Percentiles rank a stretch among this genome's conserved stretches.
Evolutionary conservation across 1,140 invertebrate species (phyloP).

Genomic region (Ips nitidus): DNA sequence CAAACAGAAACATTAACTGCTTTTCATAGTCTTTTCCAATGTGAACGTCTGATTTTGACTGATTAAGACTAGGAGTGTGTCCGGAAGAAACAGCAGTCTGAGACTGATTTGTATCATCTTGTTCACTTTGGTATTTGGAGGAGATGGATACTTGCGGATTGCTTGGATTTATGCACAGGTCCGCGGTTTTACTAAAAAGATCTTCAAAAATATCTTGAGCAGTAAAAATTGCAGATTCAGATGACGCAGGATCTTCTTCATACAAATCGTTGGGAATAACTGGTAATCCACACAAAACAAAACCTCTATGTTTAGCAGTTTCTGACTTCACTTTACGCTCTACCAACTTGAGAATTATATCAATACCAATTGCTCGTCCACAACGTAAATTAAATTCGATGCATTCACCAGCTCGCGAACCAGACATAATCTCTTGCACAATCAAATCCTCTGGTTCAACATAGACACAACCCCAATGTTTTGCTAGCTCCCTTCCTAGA

Average conservation of each 20-base stretch:
- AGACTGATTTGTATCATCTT: neutral
- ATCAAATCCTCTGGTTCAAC: slow-evolving; percentile 59
- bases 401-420: slow-evolving; percentile 54
- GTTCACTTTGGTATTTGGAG: slow-evolving; percentile 36
- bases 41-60: neutral
- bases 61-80: neutral
- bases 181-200: slow-evolving; percentile 41
- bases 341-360: slow-evolving; percentile 55
- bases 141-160: slow-evolving; percentile 36
- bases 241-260: slow-evolving; percentile 50
- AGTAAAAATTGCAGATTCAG: slow-evolving; percentile 54
- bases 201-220: slow-evolving; percentile 54
- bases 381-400: slow-evolving; percentile 58
- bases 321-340: slow-evolving; percentile 54
- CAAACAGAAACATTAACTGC: slow-evolving; percentile 48
- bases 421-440: slow-evolving; percentile 56
- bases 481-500: slow-evolving; percentile 57
- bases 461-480: slow-evolving; percentile 58
- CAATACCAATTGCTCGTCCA: slow-evolving; percentile 53
- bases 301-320: slow-evolving; percentile 59
- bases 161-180: slow-evolving; percentile 41
- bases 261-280: slow-evolving; percentile 53
- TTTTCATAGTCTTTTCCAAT: slow-evolving; percentile 42
- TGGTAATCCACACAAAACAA: slow-evolving; percentile 62
- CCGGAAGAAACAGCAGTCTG: neutral